Evolutionary conservation across 1,140 invertebrate genomes (phyloP), one percentile per base, ranked within the genome.

Genomic region (Drosophila ercepeae): DNA sequence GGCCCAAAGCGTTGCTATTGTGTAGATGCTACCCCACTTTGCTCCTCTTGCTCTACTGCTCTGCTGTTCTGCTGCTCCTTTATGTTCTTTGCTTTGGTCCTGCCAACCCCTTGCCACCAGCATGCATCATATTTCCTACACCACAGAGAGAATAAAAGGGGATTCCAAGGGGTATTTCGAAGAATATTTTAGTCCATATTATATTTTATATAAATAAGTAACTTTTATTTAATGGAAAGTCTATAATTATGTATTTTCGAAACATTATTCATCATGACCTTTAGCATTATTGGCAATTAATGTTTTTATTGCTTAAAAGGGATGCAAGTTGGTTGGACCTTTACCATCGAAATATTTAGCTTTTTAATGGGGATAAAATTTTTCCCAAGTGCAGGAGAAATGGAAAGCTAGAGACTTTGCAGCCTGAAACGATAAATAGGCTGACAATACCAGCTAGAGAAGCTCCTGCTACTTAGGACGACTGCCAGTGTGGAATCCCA

Each of bases 381-480:
- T 60, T 42, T 16, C 19, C 4, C 0, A 6, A 16, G 60, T 67
- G 48, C 1, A 21, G 1, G 1, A 19, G 59, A 39, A 11, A 32
- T 11, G 27, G 21, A 63, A 55, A 32, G 52, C 46, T 27, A 21
- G 51, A 65, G 78, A 72, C 79, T 79, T 84, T 65, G 57, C 81
- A 61, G 69, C 79, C 75, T 72, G 42, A 68, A 75, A 70, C 79
- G 79, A 83, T 83, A 84, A 83, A 73, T 64, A 84, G 79, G 70
- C 78, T 58, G 72, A 71, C 67, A 83, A 72, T 84, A 70, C 63
- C 75, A 84, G 82, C 68, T 51, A 39, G 53, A 71, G 54, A 52
- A 64, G 57, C 55, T 61, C 21, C 57, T 61, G 18, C 55, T 48
- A 29, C 60, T 64, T 64, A 64, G n/a, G n/a, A n/a, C 45, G 44